These are phyloP conservation scores for Phycodurus eques DNA, from an alignment of 2,113 vertebrate genomes.

Conservation along the genomic window DNA sequence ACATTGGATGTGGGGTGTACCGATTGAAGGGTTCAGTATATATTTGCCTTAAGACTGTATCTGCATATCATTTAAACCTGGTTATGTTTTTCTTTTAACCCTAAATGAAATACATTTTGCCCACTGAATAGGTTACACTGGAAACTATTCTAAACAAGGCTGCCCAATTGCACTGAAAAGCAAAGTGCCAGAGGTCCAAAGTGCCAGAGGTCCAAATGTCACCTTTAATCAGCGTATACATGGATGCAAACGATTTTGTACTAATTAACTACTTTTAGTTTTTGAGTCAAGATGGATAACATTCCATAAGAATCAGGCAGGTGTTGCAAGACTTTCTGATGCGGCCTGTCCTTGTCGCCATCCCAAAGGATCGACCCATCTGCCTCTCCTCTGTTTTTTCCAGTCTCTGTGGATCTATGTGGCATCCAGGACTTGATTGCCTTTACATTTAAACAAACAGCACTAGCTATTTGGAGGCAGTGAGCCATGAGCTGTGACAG, in stretches of 20 bases:
- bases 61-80: background rate
- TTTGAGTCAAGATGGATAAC: conserved; percentile 29
- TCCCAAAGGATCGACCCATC: conserved; percentile 56
- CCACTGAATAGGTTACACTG: background rate
- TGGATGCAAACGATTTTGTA: too few species aligned
- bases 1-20: background rate
- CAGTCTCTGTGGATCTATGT: conserved; percentile 39
- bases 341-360: conserved; percentile 59
- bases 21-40: background rate
- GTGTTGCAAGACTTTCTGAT: conserved; percentile 15
- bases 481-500: conserved; percentile 53
- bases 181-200: conserved; percentile 2
- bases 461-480: conserved; percentile 48
- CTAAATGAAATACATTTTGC: background rate
- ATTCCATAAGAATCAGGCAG: conserved; percentile 6
- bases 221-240: background rate
- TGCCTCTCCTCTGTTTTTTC: conserved; percentile 21
- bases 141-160: background rate
- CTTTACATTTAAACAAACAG: conserved; percentile 72
- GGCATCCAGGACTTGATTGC: conserved; percentile 58
- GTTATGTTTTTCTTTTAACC: background rate
- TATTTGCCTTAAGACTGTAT: background rate
- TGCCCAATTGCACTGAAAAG: background rate
- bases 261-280: conserved; percentile 16
- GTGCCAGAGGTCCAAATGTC: background rate